Evolutionary conservation across 2,113 vertebrate genomes (phyloP).

Genomic region (Centrocercus urophasianus): DNA sequence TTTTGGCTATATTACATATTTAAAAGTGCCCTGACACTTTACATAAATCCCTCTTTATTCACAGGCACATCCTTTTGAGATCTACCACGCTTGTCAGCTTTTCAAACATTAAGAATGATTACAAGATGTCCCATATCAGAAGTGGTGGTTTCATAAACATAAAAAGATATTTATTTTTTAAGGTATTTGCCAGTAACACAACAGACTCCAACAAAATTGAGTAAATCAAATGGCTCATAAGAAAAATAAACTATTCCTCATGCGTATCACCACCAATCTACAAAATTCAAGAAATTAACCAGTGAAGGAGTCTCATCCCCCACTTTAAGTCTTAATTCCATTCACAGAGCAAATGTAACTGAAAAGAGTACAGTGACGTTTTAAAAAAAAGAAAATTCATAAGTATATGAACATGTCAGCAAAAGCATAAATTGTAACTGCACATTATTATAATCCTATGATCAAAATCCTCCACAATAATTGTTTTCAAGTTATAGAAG

Average conservation of each 20-base stretch:
- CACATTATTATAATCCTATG: not conserved
- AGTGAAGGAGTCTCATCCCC: not conserved
- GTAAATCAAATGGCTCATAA: not conserved
- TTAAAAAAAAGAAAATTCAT: not conserved
- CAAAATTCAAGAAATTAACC: not conserved
- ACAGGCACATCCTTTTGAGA: not conserved
- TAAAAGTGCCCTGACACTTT: not conserved
- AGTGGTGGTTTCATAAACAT: not conserved
- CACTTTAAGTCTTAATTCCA: not conserved
- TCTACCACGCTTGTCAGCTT: not conserved
- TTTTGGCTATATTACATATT: not conserved
- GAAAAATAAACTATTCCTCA: not conserved
- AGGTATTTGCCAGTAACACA: constrained; percentile 11
- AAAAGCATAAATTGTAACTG: not conserved
- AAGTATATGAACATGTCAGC: not conserved
- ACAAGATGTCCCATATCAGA: not conserved
- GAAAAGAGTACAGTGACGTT: not conserved
- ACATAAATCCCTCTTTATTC: not conserved
- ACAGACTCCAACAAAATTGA: constrained; percentile 27
- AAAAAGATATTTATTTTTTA: not conserved
- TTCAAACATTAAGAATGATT: not conserved
- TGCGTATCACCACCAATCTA: not conserved
- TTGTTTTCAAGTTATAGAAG: not conserved
- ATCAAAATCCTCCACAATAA: not conserved
- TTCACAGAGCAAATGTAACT: not conserved